Evolutionary conservation across 2,888 invertebrate genomes (phyloP), one percentile per base, ranked within the genome.

Genomic region (Eucera pruinosa): DNA sequence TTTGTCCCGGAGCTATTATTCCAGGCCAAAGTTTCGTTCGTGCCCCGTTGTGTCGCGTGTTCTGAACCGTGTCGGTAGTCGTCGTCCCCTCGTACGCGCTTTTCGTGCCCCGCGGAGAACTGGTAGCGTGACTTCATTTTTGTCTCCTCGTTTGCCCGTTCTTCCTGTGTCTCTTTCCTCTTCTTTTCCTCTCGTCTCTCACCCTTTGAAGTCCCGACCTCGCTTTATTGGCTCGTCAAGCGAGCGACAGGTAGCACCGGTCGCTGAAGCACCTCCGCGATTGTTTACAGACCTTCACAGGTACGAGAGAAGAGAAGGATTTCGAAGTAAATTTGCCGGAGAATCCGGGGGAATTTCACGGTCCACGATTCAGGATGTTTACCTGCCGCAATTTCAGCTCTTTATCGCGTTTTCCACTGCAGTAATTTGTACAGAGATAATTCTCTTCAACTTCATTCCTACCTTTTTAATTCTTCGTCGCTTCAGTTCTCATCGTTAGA

Each of bases 61-160:
- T 73, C 15, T 11, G 27, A 39, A 47, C 60, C 61, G 54, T 73
- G 54, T 73, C 68, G 27, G 43, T 9, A 11, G 13, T 30, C 30
- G 48, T 18, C 43, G 30, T 11, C 27, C 23, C 11, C 11, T 20
- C 27, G 13, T 9, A 66, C 65, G 57, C 52, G 43, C 73, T 60
- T 65, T 54, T 65, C 74, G 60, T 60, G 74, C 54, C 27, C 36
- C 60, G 55, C 60, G 66, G 30, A 45, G 48, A 74, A 54, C 58
- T 39, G 74, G 45, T 75, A 75, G 76, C 76, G 76, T 75, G 76
- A 76, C 76, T 75, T 67, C 45, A 76, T 67, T 74, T 62, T 75
- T 67, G 60, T 69, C 41, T 47, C 54, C 72, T 69, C 55, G 54
- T 43, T 43, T 48, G 52, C 41, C 43, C 41, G 48, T 27, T 47